A percentile compares a stretch with the other conserved stretches of the same genome.
These are phyloP conservation scores for Alcedo quadribrachys DNA, from an alignment of 2,797 vertebrate genomes.

Conservation along the genomic window DNA sequence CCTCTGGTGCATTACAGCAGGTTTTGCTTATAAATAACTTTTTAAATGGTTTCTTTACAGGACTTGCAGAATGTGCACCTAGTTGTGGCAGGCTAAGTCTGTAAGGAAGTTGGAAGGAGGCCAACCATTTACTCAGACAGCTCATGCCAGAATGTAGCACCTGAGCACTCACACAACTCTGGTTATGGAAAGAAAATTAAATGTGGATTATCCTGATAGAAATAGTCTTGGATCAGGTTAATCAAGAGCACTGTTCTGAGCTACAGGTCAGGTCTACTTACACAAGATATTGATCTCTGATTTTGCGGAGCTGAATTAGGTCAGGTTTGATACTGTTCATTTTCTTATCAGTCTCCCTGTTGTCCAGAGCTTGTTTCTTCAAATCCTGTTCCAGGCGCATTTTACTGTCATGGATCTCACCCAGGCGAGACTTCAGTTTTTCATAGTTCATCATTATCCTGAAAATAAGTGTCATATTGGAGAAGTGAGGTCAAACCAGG, in stretches of 20 bases:
- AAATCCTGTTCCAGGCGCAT: conserved; percentile 93
- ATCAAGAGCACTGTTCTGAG: conserved; percentile 16
- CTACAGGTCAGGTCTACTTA: conserved; percentile 76
- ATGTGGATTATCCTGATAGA: not conserved
- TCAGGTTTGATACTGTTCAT: conserved; percentile 98
- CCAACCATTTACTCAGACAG: not conserved
- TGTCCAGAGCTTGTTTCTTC: conserved; percentile 93
- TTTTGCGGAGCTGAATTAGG: conserved; percentile 95
- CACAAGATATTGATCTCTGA: conserved; percentile 96
- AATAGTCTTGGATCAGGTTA: conserved; percentile 16
- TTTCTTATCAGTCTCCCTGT: conserved; percentile 95
- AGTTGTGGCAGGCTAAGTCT: not conserved
- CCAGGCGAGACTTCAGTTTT: conserved; percentile 93
- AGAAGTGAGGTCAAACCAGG: conserved; percentile 9
- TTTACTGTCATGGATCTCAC: conserved; percentile 96
- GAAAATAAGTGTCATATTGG: conserved; percentile 27
- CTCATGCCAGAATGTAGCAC: not conserved
- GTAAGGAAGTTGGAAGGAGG: not conserved
- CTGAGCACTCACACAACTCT: not conserved
- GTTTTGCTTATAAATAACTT: not conserved
- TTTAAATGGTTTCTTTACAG: not conserved
- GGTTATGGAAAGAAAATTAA: conserved; percentile 30
- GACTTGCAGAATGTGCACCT: not conserved
- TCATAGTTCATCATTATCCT: conserved; percentile 97
- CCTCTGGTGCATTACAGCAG: not conserved